Percentiles rank a stretch among this genome's conserved stretches.
phyloP scores from a whole-genome alignment of 2,113 vertebrate species.

The Procavia capensis region DNA sequence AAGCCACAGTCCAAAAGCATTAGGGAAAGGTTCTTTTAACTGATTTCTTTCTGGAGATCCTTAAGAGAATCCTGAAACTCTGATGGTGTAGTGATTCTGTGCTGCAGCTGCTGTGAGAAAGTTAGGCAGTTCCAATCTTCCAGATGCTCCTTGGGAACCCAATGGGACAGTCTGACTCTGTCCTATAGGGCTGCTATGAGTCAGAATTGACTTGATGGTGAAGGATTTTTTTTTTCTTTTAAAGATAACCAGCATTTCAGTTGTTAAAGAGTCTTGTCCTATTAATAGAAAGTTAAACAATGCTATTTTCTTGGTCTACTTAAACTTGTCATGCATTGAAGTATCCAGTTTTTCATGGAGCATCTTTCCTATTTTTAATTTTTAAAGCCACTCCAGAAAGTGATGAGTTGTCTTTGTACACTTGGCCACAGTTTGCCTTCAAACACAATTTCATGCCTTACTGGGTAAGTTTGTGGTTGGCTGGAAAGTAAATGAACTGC shows the following conservation, averaged over 20 bases:
- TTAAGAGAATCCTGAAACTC: too few relatives aligned
- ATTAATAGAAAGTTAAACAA: conserved; percentile 19
- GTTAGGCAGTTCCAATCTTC: too few relatives aligned
- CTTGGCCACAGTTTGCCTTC: neutral
- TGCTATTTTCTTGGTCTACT: neutral
- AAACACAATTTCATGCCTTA: conserved; percentile 60
- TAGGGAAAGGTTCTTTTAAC: neutral
- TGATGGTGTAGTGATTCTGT: too few relatives aligned
- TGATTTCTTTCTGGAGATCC: conserved; percentile 21
- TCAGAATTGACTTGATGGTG: too few relatives aligned
- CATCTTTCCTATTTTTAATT: conserved; percentile 51
- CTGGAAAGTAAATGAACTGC: conserved; percentile 34
- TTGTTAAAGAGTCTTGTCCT: conserved; percentile 9
- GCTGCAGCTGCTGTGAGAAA: too few relatives aligned
- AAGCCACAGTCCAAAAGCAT: neutral
- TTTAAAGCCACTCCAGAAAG: conserved; percentile 32
- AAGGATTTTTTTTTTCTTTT: too few relatives aligned
- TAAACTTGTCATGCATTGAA: neutral
- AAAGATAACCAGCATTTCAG: neutral
- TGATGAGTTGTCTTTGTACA: conserved; percentile 8
- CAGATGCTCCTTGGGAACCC: too few relatives aligned
- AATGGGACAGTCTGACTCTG: too few relatives aligned
- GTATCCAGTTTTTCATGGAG: neutral
- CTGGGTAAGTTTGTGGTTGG: neutral
- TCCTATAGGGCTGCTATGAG: too few relatives aligned